These are phyloP conservation scores for Oncorhynchus tshawytscha DNA, from an alignment of 2,113 vertebrate genomes.

Conservation along the genomic window DNA sequence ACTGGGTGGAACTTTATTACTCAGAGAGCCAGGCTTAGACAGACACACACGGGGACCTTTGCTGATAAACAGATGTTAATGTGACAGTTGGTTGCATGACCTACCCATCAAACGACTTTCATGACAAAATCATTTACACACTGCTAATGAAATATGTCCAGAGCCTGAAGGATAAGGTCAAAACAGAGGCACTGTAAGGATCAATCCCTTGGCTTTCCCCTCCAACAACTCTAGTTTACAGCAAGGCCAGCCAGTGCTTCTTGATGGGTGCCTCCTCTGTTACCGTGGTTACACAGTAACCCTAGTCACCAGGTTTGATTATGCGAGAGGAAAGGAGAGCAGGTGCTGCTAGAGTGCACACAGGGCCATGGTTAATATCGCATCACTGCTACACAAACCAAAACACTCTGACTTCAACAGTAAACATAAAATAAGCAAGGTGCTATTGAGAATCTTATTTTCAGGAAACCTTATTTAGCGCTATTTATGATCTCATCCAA, in stretches of 20 bases:
- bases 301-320: constrained; percentile 20
- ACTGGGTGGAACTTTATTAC: constrained; percentile 62
- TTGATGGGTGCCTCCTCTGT: constrained; percentile 14
- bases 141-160: constrained; percentile 4
- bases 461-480: no score
- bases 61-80: no score
- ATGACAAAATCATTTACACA: no score
- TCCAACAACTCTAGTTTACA: neutral
- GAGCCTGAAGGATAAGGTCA: neutral
- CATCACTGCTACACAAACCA: neutral
- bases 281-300: constrained; percentile 45
- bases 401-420: neutral
- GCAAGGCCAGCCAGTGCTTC: no score
- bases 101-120: no score
- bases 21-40: constrained; percentile 33
- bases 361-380: neutral
- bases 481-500: no score
- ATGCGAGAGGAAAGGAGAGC: constrained; percentile 7
- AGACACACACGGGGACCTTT: constrained; percentile 21
- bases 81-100: no score
- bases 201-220: neutral
- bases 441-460: no score
- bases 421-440: no score
- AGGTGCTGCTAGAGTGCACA: neutral
- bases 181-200: no score